These are phyloP conservation scores for Eupithecia exiguata DNA, from an alignment of 2,888 invertebrate genomes.

Conservation along the genomic window DNA sequence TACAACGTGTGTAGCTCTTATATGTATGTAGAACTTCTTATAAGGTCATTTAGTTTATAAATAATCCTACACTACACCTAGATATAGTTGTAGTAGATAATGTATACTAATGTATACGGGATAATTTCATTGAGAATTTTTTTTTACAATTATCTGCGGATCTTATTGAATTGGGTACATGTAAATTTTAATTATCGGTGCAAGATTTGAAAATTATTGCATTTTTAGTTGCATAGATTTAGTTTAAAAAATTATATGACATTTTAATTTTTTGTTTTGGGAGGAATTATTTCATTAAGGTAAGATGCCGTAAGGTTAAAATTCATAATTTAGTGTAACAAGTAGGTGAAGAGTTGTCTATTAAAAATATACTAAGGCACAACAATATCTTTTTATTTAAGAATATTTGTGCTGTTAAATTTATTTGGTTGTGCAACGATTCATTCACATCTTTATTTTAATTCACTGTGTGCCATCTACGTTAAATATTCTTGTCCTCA, in stretches of 20 bases:
- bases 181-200: slow-evolving; percentile 1
- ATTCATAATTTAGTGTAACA: background rate
- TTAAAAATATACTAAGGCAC: background rate
- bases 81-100: background rate
- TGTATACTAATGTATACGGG: background rate
- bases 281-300: background rate
- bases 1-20: slow-evolving; percentile 54
- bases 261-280: background rate
- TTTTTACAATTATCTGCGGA: background rate
- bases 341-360: background rate
- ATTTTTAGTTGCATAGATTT: slow-evolving; percentile 11
- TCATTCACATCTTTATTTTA: slow-evolving; percentile 32
- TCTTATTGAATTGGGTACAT: slow-evolving; percentile 2
- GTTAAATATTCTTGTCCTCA: slow-evolving; percentile 2
- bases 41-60: slow-evolving; percentile 21
- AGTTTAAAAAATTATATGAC: background rate
- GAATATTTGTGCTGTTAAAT: background rate
- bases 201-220: background rate
- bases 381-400: background rate
- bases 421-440: slow-evolving; percentile 69
- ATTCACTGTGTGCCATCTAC: slow-evolving; percentile 32
- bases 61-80: slow-evolving; percentile 11
- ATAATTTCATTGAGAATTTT: background rate
- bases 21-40: slow-evolving; percentile 43
- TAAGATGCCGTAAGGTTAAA: background rate